Base-by-base conservation (phyloP, 2,888 invertebrate species). In the Mylabris sibirica region DNA sequence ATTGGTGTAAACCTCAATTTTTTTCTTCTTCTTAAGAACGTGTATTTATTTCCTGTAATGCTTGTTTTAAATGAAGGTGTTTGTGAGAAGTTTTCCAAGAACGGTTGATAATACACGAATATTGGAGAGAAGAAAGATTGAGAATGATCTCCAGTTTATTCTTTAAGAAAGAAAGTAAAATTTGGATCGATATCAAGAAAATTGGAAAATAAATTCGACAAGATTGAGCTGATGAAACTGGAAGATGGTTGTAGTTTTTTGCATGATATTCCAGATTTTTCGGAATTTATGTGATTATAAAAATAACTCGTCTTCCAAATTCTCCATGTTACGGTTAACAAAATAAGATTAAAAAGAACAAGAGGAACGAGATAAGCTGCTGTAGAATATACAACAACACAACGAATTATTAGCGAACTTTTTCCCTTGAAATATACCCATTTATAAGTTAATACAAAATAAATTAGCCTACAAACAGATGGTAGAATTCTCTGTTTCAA, bases 271-370 rank as follows among this genome's bases (percentile, higher is more conserved):
- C 61, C 64, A 61, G 59, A 66, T 60, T 66, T 64, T 65, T 14
- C 34, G 34, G 59, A 67, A 68, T 68, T 70, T 68, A 67, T 68
- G 53, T 60, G 60, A 65, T 68, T 68, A 68, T 63, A 67, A 70
- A 66, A 70, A 70, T 65, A 67, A 70, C 67, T 70, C 65, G 63
- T 67, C 70, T 63, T 64, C 68, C 67, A 67, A 67, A 70, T 70
- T 68, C 68, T 61, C 65, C 22, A 20, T 66, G 66, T 64, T 64
- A 66, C 49, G 44, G 67, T 68, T 63, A 41, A 22, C 26, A 44
- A 64, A 63, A 68, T 22, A 63, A 68, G 70, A 70, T 70, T 67
- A 70, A 68, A 70, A 70, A 59, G 66, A 70, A 67, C 67, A 63
- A 67, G 68, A 60, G 59, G 65, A 63, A 67, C 65, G 67, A 70